Evolutionary conservation across 2,113 vertebrate species (phyloP).

Genomic region (Gobius niger): DNA sequence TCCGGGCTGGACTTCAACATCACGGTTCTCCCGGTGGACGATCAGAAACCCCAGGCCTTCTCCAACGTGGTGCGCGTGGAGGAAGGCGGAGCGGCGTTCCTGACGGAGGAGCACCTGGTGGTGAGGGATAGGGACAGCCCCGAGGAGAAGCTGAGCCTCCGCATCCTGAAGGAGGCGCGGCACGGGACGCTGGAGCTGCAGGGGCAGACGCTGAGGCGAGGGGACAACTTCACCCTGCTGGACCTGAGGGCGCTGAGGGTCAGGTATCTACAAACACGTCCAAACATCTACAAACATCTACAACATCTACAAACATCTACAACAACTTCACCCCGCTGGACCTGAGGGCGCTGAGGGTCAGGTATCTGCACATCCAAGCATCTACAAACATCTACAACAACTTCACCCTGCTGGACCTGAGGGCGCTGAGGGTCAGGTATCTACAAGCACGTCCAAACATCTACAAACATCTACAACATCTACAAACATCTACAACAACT

Average conservation of each 20-base stretch:
- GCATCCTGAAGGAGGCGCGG: conserved; percentile 47
- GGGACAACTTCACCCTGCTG: conserved; percentile 60
- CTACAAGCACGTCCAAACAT: too few relatives aligned
- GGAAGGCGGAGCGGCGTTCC: conserved; percentile 62
- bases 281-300: too few relatives aligned
- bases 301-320: too few relatives aligned
- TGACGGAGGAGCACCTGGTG: conserved; percentile 74
- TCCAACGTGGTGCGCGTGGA: conserved; percentile 75
- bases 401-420: conserved; percentile 70
- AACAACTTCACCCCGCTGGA: too few relatives aligned
- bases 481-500: too few relatives aligned
- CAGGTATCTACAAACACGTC: conserved; percentile 31
- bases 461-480: too few relatives aligned
- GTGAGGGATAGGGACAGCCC: conserved; percentile 74
- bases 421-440: conserved; percentile 60
- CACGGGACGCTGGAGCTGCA: conserved; percentile 62
- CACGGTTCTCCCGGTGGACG: conserved; percentile 75
- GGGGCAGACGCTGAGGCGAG: conserved; percentile 54
- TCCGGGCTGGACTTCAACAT: conserved; percentile 76
- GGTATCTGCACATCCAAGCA: too few relatives aligned
- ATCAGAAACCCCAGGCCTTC: conserved; percentile 77
- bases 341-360: too few relatives aligned
- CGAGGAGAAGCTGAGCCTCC: conserved; percentile 62
- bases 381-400: too few relatives aligned
- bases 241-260: conserved; percentile 64